Evolutionary conservation across 1,140 invertebrate species (phyloP).

Genomic region (Zophobas morio): DNA sequence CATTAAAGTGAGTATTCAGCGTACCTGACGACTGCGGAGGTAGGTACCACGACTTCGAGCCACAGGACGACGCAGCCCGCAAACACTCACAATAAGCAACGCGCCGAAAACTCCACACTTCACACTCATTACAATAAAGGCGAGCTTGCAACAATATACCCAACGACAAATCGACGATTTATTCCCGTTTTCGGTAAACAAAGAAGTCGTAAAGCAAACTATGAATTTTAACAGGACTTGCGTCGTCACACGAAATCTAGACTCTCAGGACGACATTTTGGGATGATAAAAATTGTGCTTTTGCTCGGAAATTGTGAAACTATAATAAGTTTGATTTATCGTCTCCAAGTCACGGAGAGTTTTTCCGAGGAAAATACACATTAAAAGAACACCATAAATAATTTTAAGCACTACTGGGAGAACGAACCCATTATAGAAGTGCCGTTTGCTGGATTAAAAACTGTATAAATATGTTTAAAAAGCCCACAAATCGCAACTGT

Average conservation of each 20-base stretch:
- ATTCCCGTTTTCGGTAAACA: slow-evolving; percentile 23
- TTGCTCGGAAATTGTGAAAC: slow-evolving; percentile 39
- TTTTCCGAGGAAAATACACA: slow-evolving; percentile 40
- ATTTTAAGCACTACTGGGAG: slow-evolving; percentile 32
- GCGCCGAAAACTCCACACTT: slow-evolving; percentile 27
- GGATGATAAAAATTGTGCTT: slow-evolving; percentile 36
- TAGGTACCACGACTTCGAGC: slow-evolving; percentile 15
- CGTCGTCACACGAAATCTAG: slow-evolving; percentile 3
- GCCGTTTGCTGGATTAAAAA: slow-evolving; percentile 37
- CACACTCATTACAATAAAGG: too few relatives aligned
- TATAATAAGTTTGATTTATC: slow-evolving; percentile 40
- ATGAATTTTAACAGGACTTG: slow-evolving; percentile 15
- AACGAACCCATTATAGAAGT: slow-evolving; percentile 34
- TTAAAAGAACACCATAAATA: slow-evolving; percentile 42
- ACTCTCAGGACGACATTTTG: slow-evolving; percentile 19
- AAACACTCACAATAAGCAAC: slow-evolving; percentile 18
- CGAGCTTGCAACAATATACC: slow-evolving; percentile 6
- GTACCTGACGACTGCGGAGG: slow-evolving; percentile 38
- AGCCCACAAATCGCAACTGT: slow-evolving; percentile 22
- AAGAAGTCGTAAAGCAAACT: slow-evolving; percentile 39
- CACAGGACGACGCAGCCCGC: slow-evolving; percentile 3
- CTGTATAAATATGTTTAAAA: slow-evolving; percentile 42
- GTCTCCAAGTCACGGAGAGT: slow-evolving; percentile 28
- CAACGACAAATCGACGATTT: slow-evolving; percentile 29
- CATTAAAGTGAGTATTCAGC: slow-evolving; percentile 47